Percentiles rank a stretch among this genome's conserved stretches.
Conservation (phyloP, 2,797 vertebrate genomes). For the Chiropotes sagulatus region DNA sequence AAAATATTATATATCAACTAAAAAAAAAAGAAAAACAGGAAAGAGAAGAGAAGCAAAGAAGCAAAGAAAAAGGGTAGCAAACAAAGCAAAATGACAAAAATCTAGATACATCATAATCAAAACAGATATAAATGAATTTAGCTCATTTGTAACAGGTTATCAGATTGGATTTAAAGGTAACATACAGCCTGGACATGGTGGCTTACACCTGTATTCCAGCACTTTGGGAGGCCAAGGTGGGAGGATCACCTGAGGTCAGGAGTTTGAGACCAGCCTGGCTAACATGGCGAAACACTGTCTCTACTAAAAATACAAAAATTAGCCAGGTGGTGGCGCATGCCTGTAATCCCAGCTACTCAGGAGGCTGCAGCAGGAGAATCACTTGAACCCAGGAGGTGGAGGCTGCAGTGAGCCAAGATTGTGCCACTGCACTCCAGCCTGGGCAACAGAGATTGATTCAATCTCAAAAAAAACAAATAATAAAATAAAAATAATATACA, state of each 20-base stretch:
- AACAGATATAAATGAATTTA: not conserved
- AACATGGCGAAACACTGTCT: not conserved
- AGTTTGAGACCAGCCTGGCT: not conserved
- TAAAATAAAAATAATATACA: not conserved
- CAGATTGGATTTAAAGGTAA: not conserved
- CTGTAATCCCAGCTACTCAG: not conserved
- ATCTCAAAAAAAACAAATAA: not conserved
- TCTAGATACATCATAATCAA: not conserved
- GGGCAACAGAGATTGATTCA: not conserved
- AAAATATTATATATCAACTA: not conserved
- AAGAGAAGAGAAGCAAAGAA: not conserved
- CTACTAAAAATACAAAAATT: not conserved
- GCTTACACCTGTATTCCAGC: too few relatives aligned
- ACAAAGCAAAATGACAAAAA: not conserved
- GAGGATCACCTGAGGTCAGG: too few relatives aligned
- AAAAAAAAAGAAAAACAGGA: not conserved
- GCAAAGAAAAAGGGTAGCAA: not conserved
- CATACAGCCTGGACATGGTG: too few relatives aligned
- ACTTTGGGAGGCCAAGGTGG: not conserved
- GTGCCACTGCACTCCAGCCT: not conserved
- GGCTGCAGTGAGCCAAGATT: not conserved
- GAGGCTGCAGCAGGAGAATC: not conserved
- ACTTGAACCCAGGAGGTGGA: not conserved
- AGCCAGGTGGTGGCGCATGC: not conserved
- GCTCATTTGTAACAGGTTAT: not conserved